Evolutionary conservation across 2,888 invertebrate genomes (phyloP).

Genomic region (Steinernema scapterisci): DNA sequence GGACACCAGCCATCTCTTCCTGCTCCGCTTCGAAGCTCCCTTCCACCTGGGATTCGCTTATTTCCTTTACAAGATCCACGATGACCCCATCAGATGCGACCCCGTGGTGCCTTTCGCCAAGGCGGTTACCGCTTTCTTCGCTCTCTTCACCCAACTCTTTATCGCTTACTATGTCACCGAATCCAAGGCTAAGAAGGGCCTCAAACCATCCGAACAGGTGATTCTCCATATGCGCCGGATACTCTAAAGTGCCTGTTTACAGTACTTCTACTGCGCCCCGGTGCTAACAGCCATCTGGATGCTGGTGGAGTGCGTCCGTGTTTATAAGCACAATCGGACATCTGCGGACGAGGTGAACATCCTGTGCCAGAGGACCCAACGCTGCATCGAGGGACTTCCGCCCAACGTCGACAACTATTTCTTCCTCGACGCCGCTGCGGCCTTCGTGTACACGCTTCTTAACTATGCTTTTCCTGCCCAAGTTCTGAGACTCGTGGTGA

Average conservation of each 20-base stretch:
- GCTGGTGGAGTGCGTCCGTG: conserved; percentile 45
- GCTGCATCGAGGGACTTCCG: conserved; percentile 53
- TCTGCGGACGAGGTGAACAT: conserved; percentile 52
- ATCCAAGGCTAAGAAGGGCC: conserved; percentile 48
- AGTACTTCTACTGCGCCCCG: conserved; percentile 53
- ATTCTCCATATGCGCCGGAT: no score
- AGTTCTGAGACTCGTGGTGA: conserved; percentile 56
- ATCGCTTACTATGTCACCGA: conserved; percentile 55
- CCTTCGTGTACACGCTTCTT: conserved; percentile 53
- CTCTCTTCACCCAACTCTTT: conserved; percentile 52
- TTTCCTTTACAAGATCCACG: conserved; percentile 31
- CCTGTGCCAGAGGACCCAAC: conserved; percentile 55
- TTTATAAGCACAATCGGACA: conserved; percentile 33
- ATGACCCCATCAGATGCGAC: conserved; percentile 23
- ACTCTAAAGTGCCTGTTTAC: conserved; percentile 24
- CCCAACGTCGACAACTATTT: conserved; percentile 44
- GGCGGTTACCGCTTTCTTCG: conserved; percentile 53
- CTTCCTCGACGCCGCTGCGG: conserved; percentile 54
- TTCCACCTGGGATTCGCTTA: conserved; percentile 56
- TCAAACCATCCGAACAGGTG: conserved; percentile 18
- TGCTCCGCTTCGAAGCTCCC: conserved; percentile 54
- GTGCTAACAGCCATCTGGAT: conserved; percentile 57
- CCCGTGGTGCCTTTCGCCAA: conserved; percentile 50
- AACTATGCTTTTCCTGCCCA: conserved; percentile 62
- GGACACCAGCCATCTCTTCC: conserved; percentile 51